Evolutionary conservation across 2,888 invertebrate genomes (phyloP).

Genomic region (Teinopalpus imperialis): DNA sequence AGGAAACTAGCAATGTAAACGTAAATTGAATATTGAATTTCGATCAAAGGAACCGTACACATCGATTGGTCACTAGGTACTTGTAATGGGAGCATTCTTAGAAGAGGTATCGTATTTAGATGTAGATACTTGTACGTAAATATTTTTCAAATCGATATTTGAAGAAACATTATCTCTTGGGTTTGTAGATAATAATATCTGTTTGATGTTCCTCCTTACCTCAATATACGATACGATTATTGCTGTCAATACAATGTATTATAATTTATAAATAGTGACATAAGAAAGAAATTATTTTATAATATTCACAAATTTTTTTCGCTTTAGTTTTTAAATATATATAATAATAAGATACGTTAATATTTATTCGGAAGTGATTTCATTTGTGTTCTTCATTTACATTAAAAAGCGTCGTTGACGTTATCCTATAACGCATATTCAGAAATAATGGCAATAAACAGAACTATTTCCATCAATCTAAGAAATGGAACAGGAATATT

Average conservation of each 20-base stretch:
- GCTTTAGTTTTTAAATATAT: too few species aligned
- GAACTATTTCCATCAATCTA: slow-evolving; percentile 15
- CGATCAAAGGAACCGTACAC: slow-evolving; percentile 61
- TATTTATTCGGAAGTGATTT: too few species aligned
- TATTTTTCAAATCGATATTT: slow-evolving; percentile 17
- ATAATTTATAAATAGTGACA: too few species aligned
- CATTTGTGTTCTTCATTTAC: too few species aligned
- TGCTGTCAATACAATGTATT: too few species aligned
- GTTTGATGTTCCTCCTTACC: background rate
- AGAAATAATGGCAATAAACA: slow-evolving; percentile 2
- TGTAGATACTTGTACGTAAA: slow-evolving; percentile 2
- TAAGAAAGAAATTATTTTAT: too few species aligned
- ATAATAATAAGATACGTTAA: too few species aligned
- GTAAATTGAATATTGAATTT: slow-evolving; percentile 62
- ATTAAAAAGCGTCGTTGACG: too few species aligned
- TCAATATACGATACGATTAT: background rate
- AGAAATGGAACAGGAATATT: slow-evolving; percentile 39
- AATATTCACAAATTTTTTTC: too few species aligned
- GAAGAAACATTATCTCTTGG: slow-evolving; percentile 12
- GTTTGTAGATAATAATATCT: slow-evolving; percentile 1
- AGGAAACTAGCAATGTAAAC: slow-evolving; percentile 60
- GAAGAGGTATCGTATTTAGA: slow-evolving; percentile 36
- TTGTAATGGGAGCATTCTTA: slow-evolving; percentile 51
- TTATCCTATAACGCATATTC: background rate
- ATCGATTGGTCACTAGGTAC: slow-evolving; percentile 53